These are phyloP conservation scores for Picus viridis DNA, from an alignment of 2,797 vertebrate species.

Conservation along the genomic window DNA sequence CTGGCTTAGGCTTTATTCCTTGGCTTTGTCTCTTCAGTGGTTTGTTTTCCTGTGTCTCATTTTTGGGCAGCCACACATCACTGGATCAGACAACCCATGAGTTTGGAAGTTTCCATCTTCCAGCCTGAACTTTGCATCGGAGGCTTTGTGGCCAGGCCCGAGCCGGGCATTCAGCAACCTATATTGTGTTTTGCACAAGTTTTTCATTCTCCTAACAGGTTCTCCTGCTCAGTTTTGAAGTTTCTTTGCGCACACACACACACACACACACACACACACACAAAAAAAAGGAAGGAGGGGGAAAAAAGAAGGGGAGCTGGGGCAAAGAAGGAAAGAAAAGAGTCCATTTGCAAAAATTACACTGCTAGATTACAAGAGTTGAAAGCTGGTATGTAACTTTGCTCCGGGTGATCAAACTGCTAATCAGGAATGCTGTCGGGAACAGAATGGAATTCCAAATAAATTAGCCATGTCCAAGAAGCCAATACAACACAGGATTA, in stretches of 20 bases:
- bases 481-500: constrained; percentile 78
- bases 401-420: constrained; percentile 76
- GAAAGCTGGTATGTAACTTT: constrained; percentile 76
- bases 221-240: constrained; percentile 41
- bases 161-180: not conserved
- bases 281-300: no score
- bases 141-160: not conserved
- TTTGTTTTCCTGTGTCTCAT: not conserved
- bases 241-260: constrained; percentile 8
- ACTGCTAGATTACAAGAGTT: constrained; percentile 50
- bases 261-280: not conserved
- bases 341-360: constrained; percentile 58
- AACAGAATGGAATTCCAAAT: constrained; percentile 80
- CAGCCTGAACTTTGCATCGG: not conserved
- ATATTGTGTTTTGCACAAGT: constrained; percentile 2
- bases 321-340: constrained; percentile 44
- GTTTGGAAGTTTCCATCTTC: not conserved
- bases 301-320: constrained; percentile 33
- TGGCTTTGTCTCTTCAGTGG: not conserved
- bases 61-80: not conserved
- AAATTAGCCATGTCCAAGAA: constrained; percentile 80
- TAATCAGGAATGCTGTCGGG: constrained; percentile 74
- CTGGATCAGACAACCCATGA: not conserved
- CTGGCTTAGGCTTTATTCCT: not conserved
- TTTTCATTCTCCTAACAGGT: constrained; percentile 34